phyloP scores from a whole-genome alignment of 92 coral and sea anemone genomes.

The Porites evermanni region DNA sequence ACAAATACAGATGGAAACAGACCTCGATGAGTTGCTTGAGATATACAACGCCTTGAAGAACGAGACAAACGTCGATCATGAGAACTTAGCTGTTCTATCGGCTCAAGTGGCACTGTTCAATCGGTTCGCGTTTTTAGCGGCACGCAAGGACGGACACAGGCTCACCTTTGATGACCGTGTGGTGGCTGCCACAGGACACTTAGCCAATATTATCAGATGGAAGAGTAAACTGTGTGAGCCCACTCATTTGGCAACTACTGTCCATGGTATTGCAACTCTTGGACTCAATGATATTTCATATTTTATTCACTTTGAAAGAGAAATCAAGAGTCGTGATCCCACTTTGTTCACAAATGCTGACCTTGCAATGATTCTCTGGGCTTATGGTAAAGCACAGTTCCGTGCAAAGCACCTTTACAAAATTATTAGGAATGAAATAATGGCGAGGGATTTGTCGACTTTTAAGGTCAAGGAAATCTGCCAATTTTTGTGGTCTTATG shows the following conservation, averaged over 20 bases:
- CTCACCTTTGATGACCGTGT: neutral
- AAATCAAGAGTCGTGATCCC: constrained; percentile 51
- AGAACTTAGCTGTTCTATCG: neutral
- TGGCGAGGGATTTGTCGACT: constrained; percentile 58
- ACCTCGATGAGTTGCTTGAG: constrained; percentile 41
- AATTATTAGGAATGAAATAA: constrained; percentile 65
- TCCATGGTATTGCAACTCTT: constrained; percentile 74
- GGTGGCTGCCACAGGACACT: constrained; percentile 5
- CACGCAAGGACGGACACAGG: neutral
- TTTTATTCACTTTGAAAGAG: constrained; percentile 67
- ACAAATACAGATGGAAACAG: constrained; percentile 27
- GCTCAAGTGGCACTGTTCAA: constrained; percentile 41
- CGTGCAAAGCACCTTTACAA: constrained; percentile 58
- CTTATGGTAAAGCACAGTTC: constrained; percentile 70
- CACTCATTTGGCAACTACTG: constrained; percentile 69
- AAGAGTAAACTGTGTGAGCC: constrained; percentile 35
- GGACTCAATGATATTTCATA: constrained; percentile 36
- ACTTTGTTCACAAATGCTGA: constrained; percentile 73
- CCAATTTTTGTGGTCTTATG: constrained; percentile 89
- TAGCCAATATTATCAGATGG: constrained; percentile 11
- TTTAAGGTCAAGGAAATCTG: constrained; percentile 73
- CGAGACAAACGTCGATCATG: neutral
- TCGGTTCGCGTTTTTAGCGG: constrained; percentile 17
- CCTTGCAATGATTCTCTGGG: constrained; percentile 83
- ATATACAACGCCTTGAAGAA: constrained; percentile 26